Percentiles rank a stretch among this genome's conserved stretches.
These are phyloP conservation scores for Gandaritis pyraliata DNA, from an alignment of 2,888 invertebrate species.

Conservation along the genomic window DNA sequence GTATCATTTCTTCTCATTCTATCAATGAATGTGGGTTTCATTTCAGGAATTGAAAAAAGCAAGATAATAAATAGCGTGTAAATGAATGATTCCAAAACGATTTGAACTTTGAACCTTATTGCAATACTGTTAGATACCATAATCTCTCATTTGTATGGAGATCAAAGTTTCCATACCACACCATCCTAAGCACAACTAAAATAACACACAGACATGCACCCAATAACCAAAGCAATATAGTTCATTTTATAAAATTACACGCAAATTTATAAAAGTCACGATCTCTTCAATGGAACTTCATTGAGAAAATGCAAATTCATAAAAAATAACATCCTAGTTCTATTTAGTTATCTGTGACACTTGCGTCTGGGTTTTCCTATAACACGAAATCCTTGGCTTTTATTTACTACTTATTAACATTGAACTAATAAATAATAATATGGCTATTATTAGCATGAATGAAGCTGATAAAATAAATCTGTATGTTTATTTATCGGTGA, in stretches of 20 bases:
- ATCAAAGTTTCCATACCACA: not conserved
- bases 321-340: not conserved
- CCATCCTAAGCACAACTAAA: not conserved
- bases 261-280: conserved; percentile 5
- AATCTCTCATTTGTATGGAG: not conserved
- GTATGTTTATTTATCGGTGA: too few species aligned
- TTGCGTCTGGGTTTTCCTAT: conserved; percentile 34
- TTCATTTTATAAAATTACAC: not conserved
- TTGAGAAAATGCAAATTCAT: conserved; percentile 39
- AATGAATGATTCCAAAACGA: not conserved
- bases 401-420: not conserved
- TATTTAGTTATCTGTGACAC: conserved; percentile 15
- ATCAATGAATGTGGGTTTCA: not conserved
- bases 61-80: not conserved
- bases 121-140: not conserved
- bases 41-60: too few species aligned
- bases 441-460: too few species aligned
- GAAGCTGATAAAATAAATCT: too few species aligned
- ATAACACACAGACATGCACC: not conserved
- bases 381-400: not conserved
- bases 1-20: not conserved
- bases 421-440: too few species aligned
- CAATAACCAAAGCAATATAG: not conserved
- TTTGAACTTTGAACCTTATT: conserved; percentile 5
- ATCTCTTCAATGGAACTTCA: conserved; percentile 22